These are phyloP conservation scores for Amiota minor DNA, from an alignment of 2,888 invertebrate genomes.

Conservation along the genomic window DNA sequence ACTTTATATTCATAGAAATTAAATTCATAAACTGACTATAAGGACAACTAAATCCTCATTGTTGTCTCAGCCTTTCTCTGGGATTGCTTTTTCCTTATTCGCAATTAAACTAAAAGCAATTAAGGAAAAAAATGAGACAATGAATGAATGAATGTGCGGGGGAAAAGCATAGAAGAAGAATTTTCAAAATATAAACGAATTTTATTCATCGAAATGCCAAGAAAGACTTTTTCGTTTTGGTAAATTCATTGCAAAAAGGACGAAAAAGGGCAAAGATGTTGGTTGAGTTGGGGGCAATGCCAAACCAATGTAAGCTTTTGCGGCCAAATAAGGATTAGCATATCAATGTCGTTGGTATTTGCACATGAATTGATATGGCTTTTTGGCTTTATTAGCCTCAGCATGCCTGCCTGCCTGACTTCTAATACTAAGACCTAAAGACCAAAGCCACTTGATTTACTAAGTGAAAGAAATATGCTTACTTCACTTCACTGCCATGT, in stretches of 20 bases:
- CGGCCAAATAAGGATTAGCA: slow-evolving; percentile 44
- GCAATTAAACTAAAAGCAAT: slow-evolving; percentile 60
- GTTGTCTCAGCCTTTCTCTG: too few species aligned
- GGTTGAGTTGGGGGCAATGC: not conserved
- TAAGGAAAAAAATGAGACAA: slow-evolving; percentile 24
- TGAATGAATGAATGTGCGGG: slow-evolving; percentile 14
- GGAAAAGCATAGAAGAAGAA: slow-evolving; percentile 43
- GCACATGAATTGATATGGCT: slow-evolving; percentile 12
- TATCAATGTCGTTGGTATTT: slow-evolving; percentile 30
- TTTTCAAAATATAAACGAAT: slow-evolving; percentile 48
- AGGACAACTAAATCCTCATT: too few species aligned
- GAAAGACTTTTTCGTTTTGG: slow-evolving; percentile 18
- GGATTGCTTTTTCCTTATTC: too few species aligned
- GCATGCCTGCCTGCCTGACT: not conserved
- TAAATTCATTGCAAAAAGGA: not conserved
- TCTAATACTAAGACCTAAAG: too few species aligned
- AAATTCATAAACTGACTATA: too few species aligned
- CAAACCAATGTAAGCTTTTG: slow-evolving; percentile 8
- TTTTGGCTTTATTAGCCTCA: not conserved
- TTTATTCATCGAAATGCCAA: slow-evolving; percentile 32
- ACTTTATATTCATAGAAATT: too few species aligned
- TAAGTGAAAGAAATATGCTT: slow-evolving; percentile 15
- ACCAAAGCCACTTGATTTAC: not conserved
- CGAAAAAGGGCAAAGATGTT: too few species aligned
- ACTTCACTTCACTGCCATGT: not conserved